A percentile compares a stretch with the other conserved stretches of the same genome.
phyloP scores from a whole-genome alignment of 2,888 invertebrate species.

The Melitaea athalia region DNA sequence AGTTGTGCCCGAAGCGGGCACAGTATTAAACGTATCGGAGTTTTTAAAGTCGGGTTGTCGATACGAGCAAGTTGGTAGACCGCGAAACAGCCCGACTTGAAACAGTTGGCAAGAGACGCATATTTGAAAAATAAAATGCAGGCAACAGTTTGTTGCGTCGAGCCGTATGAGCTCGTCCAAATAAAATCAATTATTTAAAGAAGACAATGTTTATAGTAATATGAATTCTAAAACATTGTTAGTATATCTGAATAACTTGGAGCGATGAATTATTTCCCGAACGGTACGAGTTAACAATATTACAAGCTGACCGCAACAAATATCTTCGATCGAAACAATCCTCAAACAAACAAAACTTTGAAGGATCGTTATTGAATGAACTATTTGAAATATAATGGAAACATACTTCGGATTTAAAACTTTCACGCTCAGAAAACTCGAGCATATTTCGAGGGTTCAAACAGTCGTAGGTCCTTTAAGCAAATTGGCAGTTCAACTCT shows the following conservation, averaged over 20 bases:
- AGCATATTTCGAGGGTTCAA: conserved; percentile 45
- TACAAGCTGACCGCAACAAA: conserved; percentile 10
- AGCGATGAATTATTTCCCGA: neutral
- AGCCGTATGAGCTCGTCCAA: conserved; percentile 47
- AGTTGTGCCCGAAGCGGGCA: conserved; percentile 66
- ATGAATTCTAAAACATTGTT: neutral
- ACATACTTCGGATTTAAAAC: conserved; percentile 45
- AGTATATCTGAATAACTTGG: neutral
- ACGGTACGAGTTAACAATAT: neutral
- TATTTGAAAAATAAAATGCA: conserved; percentile 72
- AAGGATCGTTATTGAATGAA: conserved; percentile 34
- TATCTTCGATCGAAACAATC: conserved; percentile 7
- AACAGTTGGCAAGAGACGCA: conserved; percentile 70
- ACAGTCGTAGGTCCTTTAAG: conserved; percentile 53
- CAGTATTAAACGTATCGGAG: conserved; percentile 65
- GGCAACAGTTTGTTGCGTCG: conserved; percentile 70
- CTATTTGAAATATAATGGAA: conserved; percentile 37
- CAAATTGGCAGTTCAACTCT: conserved; percentile 69
- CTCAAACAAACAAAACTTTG: conserved; percentile 15
- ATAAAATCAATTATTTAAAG: conserved; percentile 46
- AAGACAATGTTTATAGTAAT: conserved; percentile 4
- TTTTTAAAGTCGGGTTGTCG: conserved; percentile 69
- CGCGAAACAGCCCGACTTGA: conserved; percentile 66
- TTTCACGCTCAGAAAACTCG: conserved; percentile 41
- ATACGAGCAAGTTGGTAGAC: conserved; percentile 63